Conservation (phyloP, 2,888 invertebrate genomes). For the Diaperis boleti region DNA sequence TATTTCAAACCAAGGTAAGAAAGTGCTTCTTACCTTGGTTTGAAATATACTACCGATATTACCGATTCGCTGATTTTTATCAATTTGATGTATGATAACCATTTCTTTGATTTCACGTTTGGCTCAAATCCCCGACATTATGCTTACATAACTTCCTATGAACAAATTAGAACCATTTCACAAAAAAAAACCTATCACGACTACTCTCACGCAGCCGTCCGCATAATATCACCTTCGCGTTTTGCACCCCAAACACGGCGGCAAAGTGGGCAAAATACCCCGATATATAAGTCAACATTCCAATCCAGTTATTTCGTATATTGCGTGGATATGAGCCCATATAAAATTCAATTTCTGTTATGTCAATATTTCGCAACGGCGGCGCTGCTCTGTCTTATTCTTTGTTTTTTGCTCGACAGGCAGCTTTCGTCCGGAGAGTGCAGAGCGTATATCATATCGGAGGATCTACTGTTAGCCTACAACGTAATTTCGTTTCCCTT, state of each 20-base stretch:
- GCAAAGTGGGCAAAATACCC: constrained; percentile 36
- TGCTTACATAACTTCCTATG: too few relatives aligned
- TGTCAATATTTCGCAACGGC: constrained; percentile 47
- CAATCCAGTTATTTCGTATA: constrained; percentile 50
- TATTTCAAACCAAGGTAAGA: too few relatives aligned
- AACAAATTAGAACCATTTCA: too few relatives aligned
- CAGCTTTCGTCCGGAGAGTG: constrained; percentile 29
- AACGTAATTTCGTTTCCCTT: constrained; percentile 39
- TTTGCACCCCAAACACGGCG: constrained; percentile 31
- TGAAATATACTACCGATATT: too few relatives aligned
- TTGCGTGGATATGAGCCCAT: constrained; percentile 57
- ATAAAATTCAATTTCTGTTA: constrained; percentile 57
- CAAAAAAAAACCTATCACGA: neutral
- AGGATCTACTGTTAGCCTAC: constrained; percentile 35
- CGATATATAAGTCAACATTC: constrained; percentile 48
- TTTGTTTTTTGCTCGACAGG: constrained; percentile 41
- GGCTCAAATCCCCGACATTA: too few relatives aligned
- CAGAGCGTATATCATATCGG: constrained; percentile 36
- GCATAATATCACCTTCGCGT: constrained; percentile 14
- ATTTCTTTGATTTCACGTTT: too few relatives aligned
- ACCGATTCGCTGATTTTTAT: too few relatives aligned
- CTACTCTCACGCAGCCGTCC: constrained; percentile 6
- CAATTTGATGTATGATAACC: too few relatives aligned
- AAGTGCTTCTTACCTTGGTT: too few relatives aligned
- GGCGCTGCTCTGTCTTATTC: constrained; percentile 36